These are phyloP conservation scores for Zosterops hypoxanthus DNA, from an alignment of 2,113 vertebrate genomes.

Conservation along the genomic window DNA sequence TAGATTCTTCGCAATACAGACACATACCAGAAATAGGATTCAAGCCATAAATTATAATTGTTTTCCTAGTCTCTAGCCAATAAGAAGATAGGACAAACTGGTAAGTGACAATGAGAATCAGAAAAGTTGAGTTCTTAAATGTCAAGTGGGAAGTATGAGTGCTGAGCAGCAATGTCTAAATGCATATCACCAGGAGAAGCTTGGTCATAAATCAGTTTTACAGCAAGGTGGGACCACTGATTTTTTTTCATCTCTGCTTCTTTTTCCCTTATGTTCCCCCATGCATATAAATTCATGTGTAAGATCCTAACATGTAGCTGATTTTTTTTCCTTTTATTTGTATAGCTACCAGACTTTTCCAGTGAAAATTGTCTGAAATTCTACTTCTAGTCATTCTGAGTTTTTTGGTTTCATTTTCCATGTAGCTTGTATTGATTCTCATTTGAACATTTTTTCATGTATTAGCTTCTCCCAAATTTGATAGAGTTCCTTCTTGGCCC, in stretches of 20 bases:
- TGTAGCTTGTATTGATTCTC: neutral
- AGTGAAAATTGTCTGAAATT: neutral
- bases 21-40: neutral
- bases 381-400: neutral
- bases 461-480: neutral
- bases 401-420: neutral
- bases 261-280: neutral
- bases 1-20: neutral
- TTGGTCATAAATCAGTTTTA: neutral
- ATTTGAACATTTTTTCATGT: neutral
- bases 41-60: neutral
- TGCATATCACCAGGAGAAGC: neutral
- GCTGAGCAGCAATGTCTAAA: neutral
- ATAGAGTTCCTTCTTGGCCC: neutral
- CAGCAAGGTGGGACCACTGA: neutral
- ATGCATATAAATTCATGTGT: neutral
- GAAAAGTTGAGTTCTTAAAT: neutral
- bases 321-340: neutral
- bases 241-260: neutral
- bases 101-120: neutral
- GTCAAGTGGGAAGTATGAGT: neutral
- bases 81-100: neutral
- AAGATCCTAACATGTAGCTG: neutral
- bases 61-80: neutral
- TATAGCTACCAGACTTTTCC: neutral